phyloP scores from a whole-genome alignment of 1,140 invertebrate species.

The Drosophila parvula region DNA sequence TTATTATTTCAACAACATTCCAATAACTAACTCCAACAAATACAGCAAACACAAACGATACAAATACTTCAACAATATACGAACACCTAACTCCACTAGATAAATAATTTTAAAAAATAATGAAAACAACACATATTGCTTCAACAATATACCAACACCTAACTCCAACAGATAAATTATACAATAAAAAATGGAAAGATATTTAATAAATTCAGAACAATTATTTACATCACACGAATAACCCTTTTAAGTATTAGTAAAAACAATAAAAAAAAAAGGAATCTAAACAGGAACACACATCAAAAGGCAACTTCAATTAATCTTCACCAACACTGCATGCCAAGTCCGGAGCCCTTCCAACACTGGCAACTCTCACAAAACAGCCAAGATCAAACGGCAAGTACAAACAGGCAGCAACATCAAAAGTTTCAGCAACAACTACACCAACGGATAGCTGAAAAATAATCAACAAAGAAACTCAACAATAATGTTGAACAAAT shows the following conservation, averaged over 20 bases:
- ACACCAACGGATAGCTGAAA: background rate
- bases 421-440: constrained; percentile 3
- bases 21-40: background rate
- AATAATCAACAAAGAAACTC: constrained; percentile 11
- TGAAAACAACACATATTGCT: no score
- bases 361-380: background rate
- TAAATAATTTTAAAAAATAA: no score
- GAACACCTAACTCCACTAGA: no score
- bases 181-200: background rate
- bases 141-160: background rate
- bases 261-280: background rate
- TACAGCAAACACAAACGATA: no score
- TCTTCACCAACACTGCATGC: background rate
- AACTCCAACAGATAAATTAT: background rate
- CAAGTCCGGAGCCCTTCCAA: background rate
- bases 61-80: no score
- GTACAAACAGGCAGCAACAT: background rate
- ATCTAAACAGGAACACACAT: background rate
- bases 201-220: no score
- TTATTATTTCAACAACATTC: background rate
- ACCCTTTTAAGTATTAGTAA: background rate
- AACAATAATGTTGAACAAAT: constrained; percentile 24
- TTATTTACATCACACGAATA: background rate
- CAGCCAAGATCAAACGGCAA: constrained; percentile 5
- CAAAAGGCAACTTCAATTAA: background rate